Evolutionary conservation across 2,113 vertebrate genomes (phyloP).

Genomic region (human): GRCh38 chr14:55259001-55259500

Average conservation of each 20-base stretch:
- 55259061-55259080: neutral
- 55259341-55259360: neutral
- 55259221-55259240: neutral
- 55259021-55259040: constrained; percentile 7
- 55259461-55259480: neutral
- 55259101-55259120: neutral
- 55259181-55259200: neutral
- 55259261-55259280: neutral
- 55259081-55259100: neutral
- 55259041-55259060: neutral
- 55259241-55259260: neutral
- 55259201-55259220: neutral
- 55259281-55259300: neutral
- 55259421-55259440: neutral
- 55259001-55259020: neutral
- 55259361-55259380: neutral
- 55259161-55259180: neutral
- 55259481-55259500: neutral
- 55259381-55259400: neutral
- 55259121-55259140: neutral
- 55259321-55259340: neutral
- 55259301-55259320: neutral
- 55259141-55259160: neutral
- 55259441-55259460: neutral
- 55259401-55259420: neutral